Percentiles rank a stretch among this genome's conserved stretches.
phyloP scores from a whole-genome alignment of 1,140 invertebrate species.

The Notospermus geniculatus region DNA sequence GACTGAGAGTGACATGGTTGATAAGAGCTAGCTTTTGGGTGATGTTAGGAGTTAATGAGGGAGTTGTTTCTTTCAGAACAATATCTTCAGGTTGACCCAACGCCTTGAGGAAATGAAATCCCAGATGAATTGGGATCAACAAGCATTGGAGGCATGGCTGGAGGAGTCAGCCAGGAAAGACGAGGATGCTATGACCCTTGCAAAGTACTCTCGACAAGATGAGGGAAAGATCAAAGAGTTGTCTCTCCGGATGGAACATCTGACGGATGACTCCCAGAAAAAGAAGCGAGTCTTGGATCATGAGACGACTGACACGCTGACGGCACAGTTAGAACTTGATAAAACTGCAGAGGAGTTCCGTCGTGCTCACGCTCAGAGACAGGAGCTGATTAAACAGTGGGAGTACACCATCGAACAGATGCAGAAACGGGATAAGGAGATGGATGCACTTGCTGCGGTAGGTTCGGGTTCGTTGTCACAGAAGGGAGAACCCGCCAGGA shows the following conservation, averaged over 20 bases:
- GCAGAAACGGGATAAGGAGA: slow-evolving; percentile 54
- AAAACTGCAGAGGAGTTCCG: slow-evolving; percentile 56
- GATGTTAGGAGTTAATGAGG: too few species aligned
- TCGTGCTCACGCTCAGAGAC: slow-evolving; percentile 49
- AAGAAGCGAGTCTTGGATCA: slow-evolving; percentile 45
- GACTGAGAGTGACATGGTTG: too few species aligned
- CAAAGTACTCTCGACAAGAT: slow-evolving; percentile 55
- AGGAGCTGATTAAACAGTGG: slow-evolving; percentile 55
- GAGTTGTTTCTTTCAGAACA: slow-evolving; percentile 43
- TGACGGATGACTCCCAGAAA: slow-evolving; percentile 46
- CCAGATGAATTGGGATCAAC: slow-evolving; percentile 58
- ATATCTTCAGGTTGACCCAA: slow-evolving; percentile 55
- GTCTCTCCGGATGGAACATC: slow-evolving; percentile 47
- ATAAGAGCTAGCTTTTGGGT: too few species aligned
- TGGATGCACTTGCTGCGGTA: slow-evolving; percentile 51
- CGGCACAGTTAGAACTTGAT: slow-evolving; percentile 54
- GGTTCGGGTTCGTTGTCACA: slow-evolving; percentile 24
- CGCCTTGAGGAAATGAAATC: slow-evolving; percentile 54
- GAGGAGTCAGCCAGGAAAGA: slow-evolving; percentile 56
- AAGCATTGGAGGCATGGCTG: slow-evolving; percentile 55
- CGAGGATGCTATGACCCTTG: slow-evolving; percentile 54
- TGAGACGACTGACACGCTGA: slow-evolving; percentile 52
- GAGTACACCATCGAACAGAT: slow-evolving; percentile 56
- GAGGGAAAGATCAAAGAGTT: slow-evolving; percentile 57
- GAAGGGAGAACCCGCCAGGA: too few species aligned